These are phyloP conservation scores for Toxostoma redivivum DNA, from an alignment of 2,113 vertebrate genomes.

Conservation along the genomic window DNA sequence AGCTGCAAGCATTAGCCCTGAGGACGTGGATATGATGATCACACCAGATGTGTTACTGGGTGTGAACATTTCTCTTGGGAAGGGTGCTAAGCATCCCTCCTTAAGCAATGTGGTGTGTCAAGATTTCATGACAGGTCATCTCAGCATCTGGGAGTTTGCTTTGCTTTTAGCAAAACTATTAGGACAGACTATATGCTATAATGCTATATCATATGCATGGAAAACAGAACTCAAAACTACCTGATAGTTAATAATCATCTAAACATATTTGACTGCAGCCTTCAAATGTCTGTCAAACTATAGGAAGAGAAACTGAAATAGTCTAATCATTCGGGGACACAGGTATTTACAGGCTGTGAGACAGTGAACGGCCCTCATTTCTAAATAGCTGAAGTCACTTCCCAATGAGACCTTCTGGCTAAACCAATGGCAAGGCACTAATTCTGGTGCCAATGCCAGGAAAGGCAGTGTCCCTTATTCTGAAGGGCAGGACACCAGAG, in stretches of 20 bases:
- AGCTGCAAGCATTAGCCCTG: neutral
- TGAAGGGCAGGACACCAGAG: neutral
- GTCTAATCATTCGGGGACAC: neutral
- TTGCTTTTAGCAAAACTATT: neutral
- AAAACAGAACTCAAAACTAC: neutral
- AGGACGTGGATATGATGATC: accelerated
- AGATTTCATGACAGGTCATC: neutral
- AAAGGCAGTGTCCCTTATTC: neutral
- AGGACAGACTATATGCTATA: neutral
- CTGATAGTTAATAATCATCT: neutral
- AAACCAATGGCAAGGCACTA: neutral
- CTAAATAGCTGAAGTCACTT: neutral
- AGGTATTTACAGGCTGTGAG: accelerated
- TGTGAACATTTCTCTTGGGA: neutral
- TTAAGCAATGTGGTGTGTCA: neutral
- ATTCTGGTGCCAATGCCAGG: neutral
- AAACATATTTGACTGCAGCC: neutral
- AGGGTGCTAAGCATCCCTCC: neutral
- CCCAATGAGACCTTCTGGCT: neutral
- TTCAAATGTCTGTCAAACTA: neutral
- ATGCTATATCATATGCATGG: neutral
- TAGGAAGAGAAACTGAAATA: neutral
- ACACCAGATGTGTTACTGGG: neutral
- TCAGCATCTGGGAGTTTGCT: neutral
- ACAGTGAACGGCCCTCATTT: accelerated